These are phyloP conservation scores for Diachrysia chrysitis DNA, from an alignment of 2,888 invertebrate genomes.

Conservation along the genomic window DNA sequence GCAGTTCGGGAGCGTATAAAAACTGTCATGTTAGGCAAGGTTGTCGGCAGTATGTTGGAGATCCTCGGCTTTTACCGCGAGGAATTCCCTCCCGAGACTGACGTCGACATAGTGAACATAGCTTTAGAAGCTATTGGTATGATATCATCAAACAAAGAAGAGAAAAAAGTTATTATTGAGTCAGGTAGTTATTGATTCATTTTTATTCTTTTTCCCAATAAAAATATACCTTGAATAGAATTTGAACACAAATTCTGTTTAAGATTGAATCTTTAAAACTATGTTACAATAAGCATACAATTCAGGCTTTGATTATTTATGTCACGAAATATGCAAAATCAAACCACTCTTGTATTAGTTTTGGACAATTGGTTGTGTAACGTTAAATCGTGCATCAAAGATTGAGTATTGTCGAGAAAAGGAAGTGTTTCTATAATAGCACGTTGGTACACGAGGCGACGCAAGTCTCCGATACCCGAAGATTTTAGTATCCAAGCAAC, in stretches of 20 bases:
- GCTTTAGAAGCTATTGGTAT: slow-evolving; percentile 59
- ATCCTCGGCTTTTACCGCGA: slow-evolving; percentile 71
- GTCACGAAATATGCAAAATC: neutral
- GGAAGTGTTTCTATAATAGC: neutral
- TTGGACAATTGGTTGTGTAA: neutral
- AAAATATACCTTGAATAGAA: neutral
- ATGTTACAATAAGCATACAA: neutral
- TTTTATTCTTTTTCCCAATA: slow-evolving; percentile 23
- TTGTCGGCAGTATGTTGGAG: slow-evolving; percentile 62
- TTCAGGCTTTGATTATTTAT: neutral
- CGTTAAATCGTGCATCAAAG: neutral
- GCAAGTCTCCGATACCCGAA: no score
- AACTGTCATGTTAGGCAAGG: slow-evolving; percentile 70
- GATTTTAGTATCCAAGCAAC: no score
- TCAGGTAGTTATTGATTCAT: slow-evolving; percentile 67
- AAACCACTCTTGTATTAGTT: neutral
- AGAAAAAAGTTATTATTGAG: slow-evolving; percentile 22
- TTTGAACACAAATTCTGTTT: neutral
- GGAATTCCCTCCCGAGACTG: slow-evolving; percentile 67
- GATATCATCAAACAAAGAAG: slow-evolving; percentile 11
- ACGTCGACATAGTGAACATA: slow-evolving; percentile 69
- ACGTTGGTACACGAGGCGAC: no score
- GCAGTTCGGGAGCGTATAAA: slow-evolving; percentile 75
- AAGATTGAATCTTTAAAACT: neutral
- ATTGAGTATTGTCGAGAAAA: neutral